A percentile compares a stretch with the other conserved stretches of the same genome.
These are phyloP conservation scores for Theocolax elegans DNA, from an alignment of 1,140 invertebrate species.

Conservation along the genomic window DNA sequence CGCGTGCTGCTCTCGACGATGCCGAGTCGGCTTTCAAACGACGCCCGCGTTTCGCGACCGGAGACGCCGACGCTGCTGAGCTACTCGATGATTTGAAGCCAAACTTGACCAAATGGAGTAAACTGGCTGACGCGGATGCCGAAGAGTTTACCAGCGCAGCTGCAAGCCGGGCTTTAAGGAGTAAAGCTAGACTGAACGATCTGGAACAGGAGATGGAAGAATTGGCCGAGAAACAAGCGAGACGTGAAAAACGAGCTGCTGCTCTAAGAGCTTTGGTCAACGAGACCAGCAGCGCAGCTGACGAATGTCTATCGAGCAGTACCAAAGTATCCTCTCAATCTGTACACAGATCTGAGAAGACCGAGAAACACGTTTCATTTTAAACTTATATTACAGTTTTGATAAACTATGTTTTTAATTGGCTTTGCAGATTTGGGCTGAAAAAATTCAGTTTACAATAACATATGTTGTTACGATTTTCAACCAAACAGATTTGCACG, in stretches of 20 bases:
- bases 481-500: no score
- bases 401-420: no score
- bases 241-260: conserved; percentile 61
- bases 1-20: conserved; percentile 50
- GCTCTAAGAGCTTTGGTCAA: conserved; percentile 62
- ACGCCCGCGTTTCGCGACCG: conserved; percentile 55
- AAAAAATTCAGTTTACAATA: no score
- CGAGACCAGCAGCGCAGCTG: conserved; percentile 50
- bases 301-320: conserved; percentile 46
- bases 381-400: no score
- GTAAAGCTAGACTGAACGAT: conserved; percentile 63
- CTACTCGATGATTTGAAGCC: neutral
- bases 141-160: conserved; percentile 50
- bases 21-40: conserved; percentile 54
- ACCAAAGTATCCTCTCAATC: conserved; percentile 12
- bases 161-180: conserved; percentile 59
- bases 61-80: conserved; percentile 63
- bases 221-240: conserved; percentile 63
- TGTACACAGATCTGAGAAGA: conserved; percentile 38
- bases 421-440: no score
- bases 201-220: conserved; percentile 67
- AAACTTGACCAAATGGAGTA: conserved; percentile 57
- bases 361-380: conserved; percentile 58
- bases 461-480: no score
- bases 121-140: conserved; percentile 46